These are phyloP conservation scores for Plusia festucae DNA, from an alignment of 2,888 invertebrate species.

Conservation along the genomic window DNA sequence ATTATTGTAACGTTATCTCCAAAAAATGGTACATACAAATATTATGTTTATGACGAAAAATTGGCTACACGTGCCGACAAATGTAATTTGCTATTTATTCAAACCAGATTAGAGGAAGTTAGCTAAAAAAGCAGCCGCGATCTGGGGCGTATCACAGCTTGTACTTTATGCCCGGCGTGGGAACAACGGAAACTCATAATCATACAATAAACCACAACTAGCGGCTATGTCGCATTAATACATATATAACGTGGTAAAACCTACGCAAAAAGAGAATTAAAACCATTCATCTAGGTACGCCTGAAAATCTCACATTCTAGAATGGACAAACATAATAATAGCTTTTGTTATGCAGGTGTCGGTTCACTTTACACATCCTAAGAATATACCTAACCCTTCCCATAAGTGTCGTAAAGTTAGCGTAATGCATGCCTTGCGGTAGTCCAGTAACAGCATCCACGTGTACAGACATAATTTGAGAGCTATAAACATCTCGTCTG, in stretches of 20 bases:
- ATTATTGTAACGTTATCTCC: not conserved
- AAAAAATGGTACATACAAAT: not conserved
- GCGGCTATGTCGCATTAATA: slow-evolving; percentile 47
- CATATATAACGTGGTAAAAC: slow-evolving; percentile 42
- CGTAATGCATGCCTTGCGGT: not conserved
- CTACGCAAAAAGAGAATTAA: slow-evolving; percentile 50
- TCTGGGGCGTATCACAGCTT: slow-evolving; percentile 40
- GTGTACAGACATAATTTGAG: slow-evolving; percentile 5
- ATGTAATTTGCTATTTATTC: slow-evolving; percentile 3
- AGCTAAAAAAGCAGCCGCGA: slow-evolving; percentile 27
- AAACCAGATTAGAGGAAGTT: slow-evolving; percentile 47
- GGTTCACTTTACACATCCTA: slow-evolving; percentile 25
- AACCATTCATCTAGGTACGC: slow-evolving; percentile 26
- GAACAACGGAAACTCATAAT: slow-evolving; percentile 70
- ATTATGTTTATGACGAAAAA: slow-evolving; percentile 15
- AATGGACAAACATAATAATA: slow-evolving; percentile 37
- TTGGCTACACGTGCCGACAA: slow-evolving; percentile 16
- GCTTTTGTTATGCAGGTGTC: slow-evolving; percentile 25
- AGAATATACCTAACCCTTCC: slow-evolving; percentile 17
- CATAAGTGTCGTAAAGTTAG: slow-evolving; percentile 9
- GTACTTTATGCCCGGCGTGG: slow-evolving; percentile 47
- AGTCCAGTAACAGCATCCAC: not conserved
- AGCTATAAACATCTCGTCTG: slow-evolving; percentile 48
- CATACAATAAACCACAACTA: slow-evolving; percentile 65
- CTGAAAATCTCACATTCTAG: slow-evolving; percentile 32